Evolutionary conservation across 2,797 vertebrate genomes (phyloP).

Genomic region (Zalophus californianus): DNA sequence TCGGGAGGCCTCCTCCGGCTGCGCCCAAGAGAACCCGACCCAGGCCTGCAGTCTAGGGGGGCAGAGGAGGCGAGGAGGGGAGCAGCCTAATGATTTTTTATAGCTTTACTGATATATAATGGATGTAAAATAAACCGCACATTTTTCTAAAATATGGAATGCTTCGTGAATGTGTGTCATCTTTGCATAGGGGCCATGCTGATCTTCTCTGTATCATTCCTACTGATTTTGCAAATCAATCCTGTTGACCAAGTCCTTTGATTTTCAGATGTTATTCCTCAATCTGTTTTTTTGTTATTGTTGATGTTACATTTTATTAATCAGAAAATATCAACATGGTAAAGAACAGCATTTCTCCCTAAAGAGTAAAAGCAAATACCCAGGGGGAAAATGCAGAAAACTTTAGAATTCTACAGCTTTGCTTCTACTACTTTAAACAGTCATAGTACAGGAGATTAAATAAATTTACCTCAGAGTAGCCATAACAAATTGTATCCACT

Average conservation of each 20-base stretch:
- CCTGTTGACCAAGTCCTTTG: not conserved
- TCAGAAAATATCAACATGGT: slow-evolving; percentile 46
- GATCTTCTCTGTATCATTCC: not conserved
- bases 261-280: not conserved
- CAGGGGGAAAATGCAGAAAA: not conserved
- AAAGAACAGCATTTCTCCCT: slow-evolving; percentile 51
- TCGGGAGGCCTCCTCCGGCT: slow-evolving; percentile 87
- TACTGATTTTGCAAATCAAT: not conserved
- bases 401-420: slow-evolving; percentile 29
- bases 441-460: not conserved
- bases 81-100: slow-evolving; percentile 63
- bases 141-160: slow-evolving; percentile 9
- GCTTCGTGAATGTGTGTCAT: not conserved
- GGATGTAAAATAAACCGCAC: slow-evolving; percentile 38
- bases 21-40: slow-evolving; percentile 86
- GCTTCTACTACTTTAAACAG: not conserved
- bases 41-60: slow-evolving; percentile 76
- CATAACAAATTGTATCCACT: slow-evolving; percentile 89
- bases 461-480: slow-evolving; percentile 87
- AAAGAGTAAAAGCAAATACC: slow-evolving; percentile 54
- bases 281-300: not conserved
- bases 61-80: slow-evolving; percentile 71
- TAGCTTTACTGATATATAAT: not conserved
- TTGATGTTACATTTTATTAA: slow-evolving; percentile 1
- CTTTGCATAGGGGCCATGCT: not conserved